Percentiles rank a stretch among this genome's conserved stretches.
phyloP scores from a whole-genome alignment of 1,140 invertebrate species.

The Gyrodactylus bullatarudis region DNA sequence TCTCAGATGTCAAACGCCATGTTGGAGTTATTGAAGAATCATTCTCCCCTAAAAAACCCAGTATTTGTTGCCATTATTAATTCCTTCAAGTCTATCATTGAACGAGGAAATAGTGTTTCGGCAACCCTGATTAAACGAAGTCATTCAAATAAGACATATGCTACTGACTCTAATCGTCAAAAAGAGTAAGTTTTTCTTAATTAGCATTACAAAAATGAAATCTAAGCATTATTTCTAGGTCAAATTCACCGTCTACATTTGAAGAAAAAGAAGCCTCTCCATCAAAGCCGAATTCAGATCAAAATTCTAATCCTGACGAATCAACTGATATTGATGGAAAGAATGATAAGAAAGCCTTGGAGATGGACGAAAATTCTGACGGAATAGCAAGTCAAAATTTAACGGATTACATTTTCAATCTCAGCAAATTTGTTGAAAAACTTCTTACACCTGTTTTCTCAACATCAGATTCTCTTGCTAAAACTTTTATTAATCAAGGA shows the following conservation, averaged over 20 bases:
- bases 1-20: conserved; percentile 1
- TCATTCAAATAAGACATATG: not conserved
- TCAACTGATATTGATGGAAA: too few species aligned
- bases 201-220: too few species aligned
- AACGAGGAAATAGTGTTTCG: not conserved
- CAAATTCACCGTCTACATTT: too few species aligned
- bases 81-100: not conserved
- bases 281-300: not conserved
- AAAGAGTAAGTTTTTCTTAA: too few species aligned
- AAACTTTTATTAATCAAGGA: not conserved
- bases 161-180: too few species aligned
- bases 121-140: not conserved
- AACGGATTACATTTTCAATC: conserved; percentile 3
- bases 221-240: too few species aligned
- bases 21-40: not conserved
- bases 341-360: not conserved
- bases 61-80: not conserved
- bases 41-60: not conserved
- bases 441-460: not conserved
- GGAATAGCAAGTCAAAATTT: not conserved
- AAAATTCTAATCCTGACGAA: not conserved
- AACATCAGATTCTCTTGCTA: not conserved
- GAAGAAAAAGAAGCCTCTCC: too few species aligned
- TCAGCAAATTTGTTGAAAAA: not conserved
- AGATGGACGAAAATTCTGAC: not conserved